A percentile compares a stretch with the other conserved stretches of the same genome.
Evolutionary conservation across 2,888 invertebrate genomes (phyloP).

Genomic region (Helleia helle): DNA sequence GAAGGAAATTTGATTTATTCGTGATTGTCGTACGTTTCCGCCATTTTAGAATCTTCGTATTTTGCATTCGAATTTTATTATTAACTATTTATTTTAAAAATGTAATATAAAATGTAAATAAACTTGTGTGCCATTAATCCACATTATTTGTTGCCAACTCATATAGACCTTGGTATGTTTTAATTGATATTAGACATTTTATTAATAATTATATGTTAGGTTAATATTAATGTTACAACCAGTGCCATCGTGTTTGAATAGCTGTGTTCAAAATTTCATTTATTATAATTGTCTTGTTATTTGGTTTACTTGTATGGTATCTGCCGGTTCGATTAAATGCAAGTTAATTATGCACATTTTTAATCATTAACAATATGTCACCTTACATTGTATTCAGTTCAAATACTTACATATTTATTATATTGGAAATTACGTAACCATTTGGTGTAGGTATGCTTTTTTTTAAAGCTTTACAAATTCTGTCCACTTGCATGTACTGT

Average conservation of each 20-base stretch:
- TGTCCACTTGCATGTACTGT: no score
- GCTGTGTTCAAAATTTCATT: slow-evolving; percentile 5
- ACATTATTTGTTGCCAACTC: neutral
- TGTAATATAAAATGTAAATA: no score
- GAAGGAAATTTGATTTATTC: no score
- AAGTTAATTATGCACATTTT: slow-evolving; percentile 5
- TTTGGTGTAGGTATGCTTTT: no score
- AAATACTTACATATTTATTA: neutral
- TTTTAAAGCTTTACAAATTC: no score
- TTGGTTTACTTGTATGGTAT: neutral
- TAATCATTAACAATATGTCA: slow-evolving; percentile 1
- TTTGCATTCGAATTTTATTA: no score
- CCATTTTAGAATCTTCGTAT: no score
- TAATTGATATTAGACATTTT: no score
- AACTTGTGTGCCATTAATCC: neutral
- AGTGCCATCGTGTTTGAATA: slow-evolving; percentile 6
- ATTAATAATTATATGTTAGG: neutral
- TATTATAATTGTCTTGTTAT: neutral
- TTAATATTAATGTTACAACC: slow-evolving; percentile 3
- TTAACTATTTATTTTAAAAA: no score
- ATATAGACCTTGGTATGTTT: neutral
- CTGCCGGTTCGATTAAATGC: slow-evolving; percentile 3
- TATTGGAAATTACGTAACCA: no score
- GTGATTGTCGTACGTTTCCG: no score
- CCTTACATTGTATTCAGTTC: neutral